These are phyloP conservation scores for Coregonus ussuriensis DNA, from an alignment of 2,797 vertebrate species.

Conservation along the genomic window DNA sequence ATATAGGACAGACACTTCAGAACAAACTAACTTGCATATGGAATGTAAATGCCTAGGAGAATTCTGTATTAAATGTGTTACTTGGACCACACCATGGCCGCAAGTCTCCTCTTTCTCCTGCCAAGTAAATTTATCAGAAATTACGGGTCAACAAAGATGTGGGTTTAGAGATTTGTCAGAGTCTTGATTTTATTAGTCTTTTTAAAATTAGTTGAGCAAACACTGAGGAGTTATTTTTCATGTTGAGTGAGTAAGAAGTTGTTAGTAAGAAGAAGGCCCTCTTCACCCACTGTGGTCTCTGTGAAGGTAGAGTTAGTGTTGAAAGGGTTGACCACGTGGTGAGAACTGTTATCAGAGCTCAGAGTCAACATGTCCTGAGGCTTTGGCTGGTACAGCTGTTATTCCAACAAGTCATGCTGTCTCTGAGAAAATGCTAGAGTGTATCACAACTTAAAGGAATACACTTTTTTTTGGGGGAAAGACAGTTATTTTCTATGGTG, in stretches of 20 bases:
- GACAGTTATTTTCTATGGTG: conserved; percentile 50
- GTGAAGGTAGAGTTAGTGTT: conserved; percentile 5
- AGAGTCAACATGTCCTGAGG: conserved; percentile 36
- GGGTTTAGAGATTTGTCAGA: too few species aligned
- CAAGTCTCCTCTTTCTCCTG: too few species aligned
- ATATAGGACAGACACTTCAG: too few species aligned
- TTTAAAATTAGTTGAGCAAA: background rate
- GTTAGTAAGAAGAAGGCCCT: background rate
- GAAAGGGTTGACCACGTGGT: conserved; percentile 13
- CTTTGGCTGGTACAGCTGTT: conserved; percentile 52
- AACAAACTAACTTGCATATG: too few species aligned
- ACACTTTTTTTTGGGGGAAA: conserved; percentile 56
- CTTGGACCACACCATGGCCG: too few species aligned
- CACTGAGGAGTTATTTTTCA: background rate
- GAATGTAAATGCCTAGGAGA: too few species aligned
- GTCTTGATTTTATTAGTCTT: too few species aligned
- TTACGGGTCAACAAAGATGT: too few species aligned
- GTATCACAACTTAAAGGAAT: conserved; percentile 53
- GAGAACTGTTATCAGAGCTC: conserved; percentile 45
- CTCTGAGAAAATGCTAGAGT: conserved; percentile 51
- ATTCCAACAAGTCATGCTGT: conserved; percentile 35
- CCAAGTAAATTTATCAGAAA: too few species aligned
- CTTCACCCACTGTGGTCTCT: background rate
- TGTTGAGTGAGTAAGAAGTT: background rate
- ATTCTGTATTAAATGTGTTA: too few species aligned